Conservation (phyloP, 2,888 invertebrate genomes). For the Spodoptera exigua region DNA sequence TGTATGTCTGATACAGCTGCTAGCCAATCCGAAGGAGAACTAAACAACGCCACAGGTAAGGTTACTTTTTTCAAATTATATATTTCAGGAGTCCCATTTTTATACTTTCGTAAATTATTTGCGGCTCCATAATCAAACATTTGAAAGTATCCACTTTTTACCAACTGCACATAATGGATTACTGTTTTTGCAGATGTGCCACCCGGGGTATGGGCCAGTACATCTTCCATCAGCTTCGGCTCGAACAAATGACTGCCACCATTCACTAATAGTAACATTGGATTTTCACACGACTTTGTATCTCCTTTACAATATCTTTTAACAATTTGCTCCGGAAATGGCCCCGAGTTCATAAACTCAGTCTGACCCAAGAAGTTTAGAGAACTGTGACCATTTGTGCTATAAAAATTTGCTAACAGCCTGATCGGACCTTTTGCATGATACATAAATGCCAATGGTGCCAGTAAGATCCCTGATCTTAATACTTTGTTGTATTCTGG, state of each 20-base stretch:
- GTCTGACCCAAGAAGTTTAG: slow-evolving; percentile 56
- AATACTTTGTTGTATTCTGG: slow-evolving; percentile 66
- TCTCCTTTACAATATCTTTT: slow-evolving; percentile 63
- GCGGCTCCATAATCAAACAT: slow-evolving; percentile 62
- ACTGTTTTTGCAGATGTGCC: slow-evolving; percentile 69
- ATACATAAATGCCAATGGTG: slow-evolving; percentile 70
- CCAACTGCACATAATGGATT: slow-evolving; percentile 70
- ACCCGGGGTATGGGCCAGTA: slow-evolving; percentile 56
- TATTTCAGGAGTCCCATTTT: slow-evolving; percentile 44
- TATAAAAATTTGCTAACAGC: slow-evolving; percentile 59
- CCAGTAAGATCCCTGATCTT: slow-evolving; percentile 65
- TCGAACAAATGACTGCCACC: slow-evolving; percentile 57
- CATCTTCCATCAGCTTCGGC: slow-evolving; percentile 31
- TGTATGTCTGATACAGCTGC: slow-evolving; percentile 59
- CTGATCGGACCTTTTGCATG: slow-evolving; percentile 67
- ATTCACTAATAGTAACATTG: slow-evolving; percentile 63
- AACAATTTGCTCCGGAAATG: slow-evolving; percentile 56
- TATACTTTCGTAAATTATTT: slow-evolving; percentile 58
- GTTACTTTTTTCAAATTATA: slow-evolving; percentile 61
- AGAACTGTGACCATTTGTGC: slow-evolving; percentile 42
- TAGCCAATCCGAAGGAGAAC: slow-evolving; percentile 67
- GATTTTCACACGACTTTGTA: slow-evolving; percentile 60
- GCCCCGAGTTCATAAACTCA: slow-evolving; percentile 54
- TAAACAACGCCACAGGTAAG: slow-evolving; percentile 64
- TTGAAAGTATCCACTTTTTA: slow-evolving; percentile 66